phyloP scores from a whole-genome alignment of 2,888 invertebrate genomes.

The Himalopsyche tibetana region DNA sequence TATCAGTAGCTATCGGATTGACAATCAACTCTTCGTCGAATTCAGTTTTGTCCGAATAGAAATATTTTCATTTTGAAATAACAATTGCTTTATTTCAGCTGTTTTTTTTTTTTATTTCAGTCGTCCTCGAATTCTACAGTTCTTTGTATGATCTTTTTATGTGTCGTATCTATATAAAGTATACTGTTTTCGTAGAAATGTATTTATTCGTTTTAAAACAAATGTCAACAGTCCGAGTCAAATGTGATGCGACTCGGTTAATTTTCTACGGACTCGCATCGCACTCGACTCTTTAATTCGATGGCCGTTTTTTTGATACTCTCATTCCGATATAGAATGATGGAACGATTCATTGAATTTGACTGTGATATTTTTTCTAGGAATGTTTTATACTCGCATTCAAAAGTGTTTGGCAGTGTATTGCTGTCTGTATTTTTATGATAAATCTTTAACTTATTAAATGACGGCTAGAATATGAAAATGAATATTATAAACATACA shows the following conservation, averaged over 20 bases:
- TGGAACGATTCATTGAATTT: conserved; percentile 64
- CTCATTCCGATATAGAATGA: conserved; percentile 56
- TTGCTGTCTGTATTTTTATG: conserved; percentile 36
- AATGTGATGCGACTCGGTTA: conserved; percentile 48
- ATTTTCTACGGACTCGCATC: conserved; percentile 35
- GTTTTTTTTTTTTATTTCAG: background rate
- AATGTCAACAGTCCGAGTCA: conserved; percentile 57
- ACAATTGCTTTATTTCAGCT: background rate
- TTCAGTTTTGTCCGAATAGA: background rate
- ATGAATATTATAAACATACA: conserved; percentile 3
- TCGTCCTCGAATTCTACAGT: background rate
- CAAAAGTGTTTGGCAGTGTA: background rate
- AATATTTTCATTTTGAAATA: background rate
- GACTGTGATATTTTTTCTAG: conserved; percentile 65
- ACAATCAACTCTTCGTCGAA: conserved; percentile 1
- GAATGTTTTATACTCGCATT: conserved; percentile 31
- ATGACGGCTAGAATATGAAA: background rate
- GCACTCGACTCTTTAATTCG: conserved; percentile 7
- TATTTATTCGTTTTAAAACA: background rate
- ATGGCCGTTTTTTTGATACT: conserved; percentile 8
- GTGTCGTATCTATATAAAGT: conserved; percentile 24
- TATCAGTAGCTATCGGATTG: background rate
- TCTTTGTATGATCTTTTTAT: background rate
- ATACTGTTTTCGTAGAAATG: conserved; percentile 1
- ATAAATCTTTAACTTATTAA: conserved; percentile 6